Base-by-base conservation (phyloP, 2,888 invertebrate genomes). In the Mesopsocus fuscifrons region DNA sequence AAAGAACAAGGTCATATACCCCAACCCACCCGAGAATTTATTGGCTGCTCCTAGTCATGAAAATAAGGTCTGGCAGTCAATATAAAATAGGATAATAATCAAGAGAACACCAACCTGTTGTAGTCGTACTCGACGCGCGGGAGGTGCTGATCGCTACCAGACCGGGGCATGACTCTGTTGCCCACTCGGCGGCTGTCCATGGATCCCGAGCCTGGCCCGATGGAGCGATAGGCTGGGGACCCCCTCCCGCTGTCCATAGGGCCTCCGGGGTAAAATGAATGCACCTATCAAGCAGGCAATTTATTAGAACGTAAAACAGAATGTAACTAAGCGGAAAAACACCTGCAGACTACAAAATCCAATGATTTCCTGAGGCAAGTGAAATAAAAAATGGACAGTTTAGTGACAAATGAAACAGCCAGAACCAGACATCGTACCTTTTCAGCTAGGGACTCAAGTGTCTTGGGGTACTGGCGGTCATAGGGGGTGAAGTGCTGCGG, bases 71-170 rank as follows among this genome's bases (percentile, higher is more conserved):
- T n/a, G n/a, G n/a, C n/a, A n/a, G n/a, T n/a, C n/a, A n/a, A n/a
- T n/a, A n/a, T n/a, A n/a, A n/a, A n/a, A n/a, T n/a, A n/a, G n/a
- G n/a, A n/a, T n/a, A n/a, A n/a, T n/a, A n/a, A n/a, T n/a, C n/a
- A n/a, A n/a, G n/a, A n/a, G n/a, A n/a, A n/a, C n/a, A n/a, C n/a
- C n/a, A n/a, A n/a, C n/a, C 26, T 26, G 26, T 11, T 50, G 46
- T 51, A 52, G 43, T 54, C 55, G 57, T 85, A 87, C 61, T 87
- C 87, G 8, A 85, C 83, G 42, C 84, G 71, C 6, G 87, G 85
- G 50, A 87, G 63, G 59, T 89, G 85, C 60, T 89, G 88, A 62
- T 91, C 91, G 33, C 89, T 89, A 17, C 89, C 89, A 42, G 89
- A 88, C 43, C 91, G 70, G 13, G 88, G 83, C 62, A 89, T 53